Percentiles rank a stretch among this genome's conserved stretches.
These are phyloP conservation scores for Orgyia antiqua DNA, from an alignment of 2,888 invertebrate genomes.

Conservation along the genomic window DNA sequence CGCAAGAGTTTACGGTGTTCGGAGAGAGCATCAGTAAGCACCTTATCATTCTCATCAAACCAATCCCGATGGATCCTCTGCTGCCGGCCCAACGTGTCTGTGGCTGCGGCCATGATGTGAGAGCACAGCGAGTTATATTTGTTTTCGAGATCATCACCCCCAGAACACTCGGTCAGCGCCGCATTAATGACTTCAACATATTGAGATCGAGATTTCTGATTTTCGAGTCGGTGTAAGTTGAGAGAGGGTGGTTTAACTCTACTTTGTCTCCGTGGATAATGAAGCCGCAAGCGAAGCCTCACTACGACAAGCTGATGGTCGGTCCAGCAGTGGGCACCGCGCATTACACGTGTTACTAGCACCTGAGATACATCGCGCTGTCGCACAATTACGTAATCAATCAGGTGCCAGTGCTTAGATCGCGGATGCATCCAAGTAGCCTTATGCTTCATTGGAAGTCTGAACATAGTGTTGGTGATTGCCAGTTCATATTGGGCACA, in stretches of 20 bases:
- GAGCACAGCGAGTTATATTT: not conserved
- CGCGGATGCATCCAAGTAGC: too few relatives aligned
- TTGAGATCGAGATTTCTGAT: not conserved
- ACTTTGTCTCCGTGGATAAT: not conserved
- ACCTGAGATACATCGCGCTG: not conserved
- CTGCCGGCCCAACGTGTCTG: not conserved
- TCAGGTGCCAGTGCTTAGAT: too few relatives aligned
- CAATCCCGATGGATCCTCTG: not conserved
- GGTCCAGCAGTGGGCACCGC: too few relatives aligned
- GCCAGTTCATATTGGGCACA: conserved; percentile 7
- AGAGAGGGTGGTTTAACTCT: not conserved
- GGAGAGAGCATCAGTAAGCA: not conserved
- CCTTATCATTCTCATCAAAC: not conserved
- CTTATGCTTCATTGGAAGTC: conserved; percentile 24
- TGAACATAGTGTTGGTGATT: conserved; percentile 20
- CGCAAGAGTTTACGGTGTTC: too few relatives aligned
- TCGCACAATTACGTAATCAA: conserved; percentile 24
- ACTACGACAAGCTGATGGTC: too few relatives aligned
- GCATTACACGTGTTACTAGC: not conserved
- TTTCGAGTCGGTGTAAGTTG: not conserved
- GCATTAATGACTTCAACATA: not conserved
- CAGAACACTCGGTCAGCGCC: not conserved
- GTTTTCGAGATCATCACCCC: not conserved
- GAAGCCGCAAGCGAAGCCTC: not conserved
- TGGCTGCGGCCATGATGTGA: not conserved